Evolutionary conservation across 2,113 vertebrate genomes (phyloP).

Genomic region (Leptodactylus fuscus): DNA sequence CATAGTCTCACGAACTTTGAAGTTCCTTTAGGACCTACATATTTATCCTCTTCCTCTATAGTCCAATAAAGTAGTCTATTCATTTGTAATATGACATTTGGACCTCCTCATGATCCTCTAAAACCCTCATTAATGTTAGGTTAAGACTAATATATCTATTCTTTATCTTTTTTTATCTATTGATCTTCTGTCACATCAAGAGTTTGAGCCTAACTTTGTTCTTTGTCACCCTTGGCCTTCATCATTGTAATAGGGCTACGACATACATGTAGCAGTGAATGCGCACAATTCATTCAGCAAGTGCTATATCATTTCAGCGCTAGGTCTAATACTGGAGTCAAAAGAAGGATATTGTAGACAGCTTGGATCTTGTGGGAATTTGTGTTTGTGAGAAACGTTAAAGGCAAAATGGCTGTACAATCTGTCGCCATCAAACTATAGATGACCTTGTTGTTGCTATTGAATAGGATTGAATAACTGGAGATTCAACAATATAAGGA

Average conservation of each 20-base stretch:
- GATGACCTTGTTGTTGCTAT: conserved; percentile 12
- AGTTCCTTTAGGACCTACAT: not conserved
- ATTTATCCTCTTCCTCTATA: not conserved
- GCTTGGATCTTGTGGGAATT: conserved; percentile 40
- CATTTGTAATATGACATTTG: not conserved
- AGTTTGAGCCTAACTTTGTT: conserved; percentile 7
- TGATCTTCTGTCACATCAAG: conserved; percentile 13
- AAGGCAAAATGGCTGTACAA: conserved; percentile 1
- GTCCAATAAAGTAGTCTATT: not conserved
- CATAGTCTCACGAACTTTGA: conserved; percentile 3
- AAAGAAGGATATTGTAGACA: not conserved
- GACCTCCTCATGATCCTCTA: conserved; percentile 4
- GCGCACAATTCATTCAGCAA: conserved; percentile 18
- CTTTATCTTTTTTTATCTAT: not conserved
- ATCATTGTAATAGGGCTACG: not conserved
- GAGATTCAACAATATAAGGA: not conserved
- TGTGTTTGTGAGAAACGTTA: conserved; percentile 16
- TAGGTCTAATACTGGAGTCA: not conserved
- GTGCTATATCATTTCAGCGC: not conserved
- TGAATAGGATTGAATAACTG: not conserved
- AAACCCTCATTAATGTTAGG: not conserved
- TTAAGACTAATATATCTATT: conserved; percentile 14
- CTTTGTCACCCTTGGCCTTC: not conserved
- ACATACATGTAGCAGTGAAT: not conserved
- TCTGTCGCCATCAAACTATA: conserved; percentile 25